Base-by-base conservation (phyloP, 2,797 vertebrate genomes). In the Acanthornis magna region DNA sequence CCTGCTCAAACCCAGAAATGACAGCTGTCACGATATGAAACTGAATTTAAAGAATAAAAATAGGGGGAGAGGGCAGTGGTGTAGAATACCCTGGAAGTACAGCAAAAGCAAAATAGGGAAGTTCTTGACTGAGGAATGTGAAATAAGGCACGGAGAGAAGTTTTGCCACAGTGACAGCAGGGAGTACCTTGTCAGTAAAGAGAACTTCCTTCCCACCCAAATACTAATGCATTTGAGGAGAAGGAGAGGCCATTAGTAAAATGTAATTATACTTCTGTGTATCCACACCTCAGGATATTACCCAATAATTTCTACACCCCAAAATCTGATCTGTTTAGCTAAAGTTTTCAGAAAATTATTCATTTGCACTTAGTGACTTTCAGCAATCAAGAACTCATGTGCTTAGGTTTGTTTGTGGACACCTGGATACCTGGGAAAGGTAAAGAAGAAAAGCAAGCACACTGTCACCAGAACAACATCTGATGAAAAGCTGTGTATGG, bases 1-100 rank as follows among this genome's bases (percentile, higher is more conserved):
- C 79, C 43, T 85, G n/a, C 40, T 89, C 22, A 85, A 94, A 81
- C 13, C 16, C 61, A 89, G 57, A 88, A 90, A 85, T 47, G 48
- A 66, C 21, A 79, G 42, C 42, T 51, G 36, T 68, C 23, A 45
- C 62, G 42, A 86, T 66, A 81, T 29, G 21, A 90, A 91, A 71
- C 42, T 53, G 8, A 3, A 43, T 67, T 74, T 74, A 62, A 88
- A 80, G 29, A 77, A 48, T 15, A 17, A 34, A 61, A 45, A 42
- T 61, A 2, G 2, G 5, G 3, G 7, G 10, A 29, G 14, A n/a
- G 5, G 6, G 9, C 5, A 34, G 18, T 53, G 23, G 21, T 40
- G 16, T 27, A 58, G 20, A 85, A 57, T 14, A 87, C 3, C 26
- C 40, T 36, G 19, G 19, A 89, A 82, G 7, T 34, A 91, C 13